These are phyloP conservation scores for Sebastes taczanowskii DNA, from an alignment of 2,797 vertebrate genomes.

Conservation along the genomic window DNA sequence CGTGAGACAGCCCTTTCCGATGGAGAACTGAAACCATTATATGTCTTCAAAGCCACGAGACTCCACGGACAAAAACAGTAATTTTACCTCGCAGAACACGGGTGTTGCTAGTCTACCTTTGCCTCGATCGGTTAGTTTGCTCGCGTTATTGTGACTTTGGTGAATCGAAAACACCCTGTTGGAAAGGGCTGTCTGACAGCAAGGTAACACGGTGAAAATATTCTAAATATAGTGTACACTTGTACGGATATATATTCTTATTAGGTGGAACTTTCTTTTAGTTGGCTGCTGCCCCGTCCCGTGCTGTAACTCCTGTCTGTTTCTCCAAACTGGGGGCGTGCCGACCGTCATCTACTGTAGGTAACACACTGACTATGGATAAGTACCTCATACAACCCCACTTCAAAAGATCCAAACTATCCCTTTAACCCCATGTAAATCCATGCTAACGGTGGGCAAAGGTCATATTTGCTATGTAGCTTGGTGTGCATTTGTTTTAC, in stretches of 20 bases:
- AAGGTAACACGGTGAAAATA: background rate
- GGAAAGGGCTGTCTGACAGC: background rate
- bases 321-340: background rate
- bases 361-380: background rate
- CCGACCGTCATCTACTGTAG: background rate
- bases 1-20: background rate
- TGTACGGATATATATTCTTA: fast-evolving
- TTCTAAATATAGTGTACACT: background rate
- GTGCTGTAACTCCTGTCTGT: background rate
- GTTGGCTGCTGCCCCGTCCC: background rate
- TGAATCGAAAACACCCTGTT: background rate
- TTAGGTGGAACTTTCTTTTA: too few species aligned
- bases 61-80: background rate
- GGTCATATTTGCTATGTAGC: background rate
- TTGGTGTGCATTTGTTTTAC: background rate
- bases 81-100: background rate
- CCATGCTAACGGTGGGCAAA: background rate
- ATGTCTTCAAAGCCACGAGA: background rate
- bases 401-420: background rate
- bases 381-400: background rate
- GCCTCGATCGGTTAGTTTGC: background rate
- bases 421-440: background rate
- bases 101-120: too few species aligned
- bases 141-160: background rate
- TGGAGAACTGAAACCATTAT: background rate